These are phyloP conservation scores for Eurois occulta DNA, from an alignment of 2,888 invertebrate genomes.

Conservation along the genomic window DNA sequence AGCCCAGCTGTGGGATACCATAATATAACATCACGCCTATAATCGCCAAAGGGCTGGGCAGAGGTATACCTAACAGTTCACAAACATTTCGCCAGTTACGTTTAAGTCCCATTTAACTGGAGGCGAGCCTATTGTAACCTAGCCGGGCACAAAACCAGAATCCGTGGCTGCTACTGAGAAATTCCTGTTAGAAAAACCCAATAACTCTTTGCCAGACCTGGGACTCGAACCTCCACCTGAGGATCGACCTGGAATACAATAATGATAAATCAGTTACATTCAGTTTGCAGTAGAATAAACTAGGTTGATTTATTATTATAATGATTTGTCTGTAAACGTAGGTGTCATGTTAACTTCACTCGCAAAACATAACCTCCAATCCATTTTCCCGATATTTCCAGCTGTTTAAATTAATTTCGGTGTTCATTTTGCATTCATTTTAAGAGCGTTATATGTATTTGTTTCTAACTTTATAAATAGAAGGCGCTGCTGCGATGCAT, in stretches of 20 bases:
- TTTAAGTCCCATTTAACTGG: background rate
- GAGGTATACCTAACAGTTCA: background rate
- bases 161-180: background rate
- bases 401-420: background rate
- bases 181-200: background rate
- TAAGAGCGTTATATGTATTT: background rate
- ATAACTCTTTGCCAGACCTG: background rate
- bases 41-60: background rate
- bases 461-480: background rate
- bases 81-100: background rate
- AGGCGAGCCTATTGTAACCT: background rate
- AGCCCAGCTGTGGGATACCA: background rate
- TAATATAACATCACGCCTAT: background rate
- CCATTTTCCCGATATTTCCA: slow-evolving; percentile 11
- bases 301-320: slow-evolving; percentile 5
- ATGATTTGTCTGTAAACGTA: background rate
- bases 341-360: slow-evolving; percentile 20
- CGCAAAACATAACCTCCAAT: slow-evolving; percentile 17
- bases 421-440: background rate
- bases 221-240: background rate
- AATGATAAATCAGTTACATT: background rate
- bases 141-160: background rate
- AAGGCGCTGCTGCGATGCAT: background rate
- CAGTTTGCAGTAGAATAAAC: background rate
- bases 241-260: background rate